These are phyloP conservation scores for Drosophila pseudoobscura DNA, from an alignment of 1,140 invertebrate genomes.

Conservation along the genomic window DNA sequence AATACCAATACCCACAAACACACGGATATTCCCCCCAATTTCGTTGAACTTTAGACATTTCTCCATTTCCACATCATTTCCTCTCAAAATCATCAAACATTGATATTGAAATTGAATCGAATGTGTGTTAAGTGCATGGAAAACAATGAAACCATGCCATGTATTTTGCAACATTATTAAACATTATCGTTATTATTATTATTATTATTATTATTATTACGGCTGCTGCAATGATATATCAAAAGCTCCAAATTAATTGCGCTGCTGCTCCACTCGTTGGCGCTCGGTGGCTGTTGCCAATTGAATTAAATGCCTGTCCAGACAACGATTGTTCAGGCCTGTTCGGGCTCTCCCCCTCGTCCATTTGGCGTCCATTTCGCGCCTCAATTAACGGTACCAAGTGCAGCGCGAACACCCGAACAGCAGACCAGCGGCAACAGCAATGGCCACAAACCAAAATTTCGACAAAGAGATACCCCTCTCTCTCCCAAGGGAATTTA, in stretches of 20 bases:
- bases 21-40: no score
- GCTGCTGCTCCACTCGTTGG: background rate
- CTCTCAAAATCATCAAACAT: slow-evolving; percentile 11
- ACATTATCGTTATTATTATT: slow-evolving; percentile 30
- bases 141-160: background rate
- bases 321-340: slow-evolving; percentile 24
- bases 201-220: slow-evolving; percentile 25
- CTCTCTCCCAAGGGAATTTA: no score
- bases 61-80: slow-evolving; percentile 1
- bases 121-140: background rate
- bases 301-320: slow-evolving; percentile 54
- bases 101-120: background rate
- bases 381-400: slow-evolving; percentile 54
- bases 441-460: no score
- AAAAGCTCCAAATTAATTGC: slow-evolving; percentile 46
- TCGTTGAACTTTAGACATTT: background rate
- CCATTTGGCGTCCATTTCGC: slow-evolving; percentile 29
- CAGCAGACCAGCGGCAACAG: background rate
- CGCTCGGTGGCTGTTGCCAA: slow-evolving; percentile 16
- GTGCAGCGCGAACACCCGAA: slow-evolving; percentile 2
- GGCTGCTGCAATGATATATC: slow-evolving; percentile 29
- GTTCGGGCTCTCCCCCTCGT: background rate
- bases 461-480: no score
- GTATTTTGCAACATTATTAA: slow-evolving; percentile 17
- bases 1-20: no score